phyloP scores from a whole-genome alignment of 2,113 vertebrate genomes.

The Trogon surrucura region DNA sequence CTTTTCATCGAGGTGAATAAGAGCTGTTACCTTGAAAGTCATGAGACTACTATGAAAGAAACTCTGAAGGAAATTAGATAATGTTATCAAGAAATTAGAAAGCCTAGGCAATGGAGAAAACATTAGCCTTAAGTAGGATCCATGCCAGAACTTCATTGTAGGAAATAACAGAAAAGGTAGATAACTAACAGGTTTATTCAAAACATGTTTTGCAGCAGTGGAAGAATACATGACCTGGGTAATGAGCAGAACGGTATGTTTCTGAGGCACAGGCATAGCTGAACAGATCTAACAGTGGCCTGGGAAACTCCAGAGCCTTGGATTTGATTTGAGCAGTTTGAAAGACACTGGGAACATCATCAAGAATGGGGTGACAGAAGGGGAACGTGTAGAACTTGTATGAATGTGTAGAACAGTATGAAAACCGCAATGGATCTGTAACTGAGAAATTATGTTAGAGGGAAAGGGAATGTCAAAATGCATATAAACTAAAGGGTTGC shows the following conservation, averaged over 20 bases:
- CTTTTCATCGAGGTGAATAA: neutral
- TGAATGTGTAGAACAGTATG: neutral
- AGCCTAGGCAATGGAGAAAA: conserved; percentile 46
- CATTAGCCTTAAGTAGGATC: neutral
- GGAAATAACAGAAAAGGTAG: conserved; percentile 62
- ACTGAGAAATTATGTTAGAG: neutral
- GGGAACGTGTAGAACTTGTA: neutral
- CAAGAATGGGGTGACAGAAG: neutral
- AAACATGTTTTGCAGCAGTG: conserved; percentile 5
- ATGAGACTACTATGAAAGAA: conserved; percentile 27
- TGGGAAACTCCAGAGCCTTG: neutral
- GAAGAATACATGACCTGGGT: conserved; percentile 40
- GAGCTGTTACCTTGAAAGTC: conserved; percentile 36
- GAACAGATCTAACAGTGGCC: neutral
- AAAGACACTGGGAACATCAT: conserved; percentile 9
- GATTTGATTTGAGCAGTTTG: neutral
- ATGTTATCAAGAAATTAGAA: conserved; percentile 28
- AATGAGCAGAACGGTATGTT: conserved; percentile 45
- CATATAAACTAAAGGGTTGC: neutral
- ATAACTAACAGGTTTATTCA: conserved; percentile 40
- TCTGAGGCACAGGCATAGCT: neutral
- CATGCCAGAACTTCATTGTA: conserved; percentile 42
- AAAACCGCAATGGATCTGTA: neutral
- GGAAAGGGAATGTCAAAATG: neutral
- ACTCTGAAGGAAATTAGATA: conserved; percentile 67